phyloP scores from a whole-genome alignment of 1,140 invertebrate genomes.

The Papilio polytes region DNA sequence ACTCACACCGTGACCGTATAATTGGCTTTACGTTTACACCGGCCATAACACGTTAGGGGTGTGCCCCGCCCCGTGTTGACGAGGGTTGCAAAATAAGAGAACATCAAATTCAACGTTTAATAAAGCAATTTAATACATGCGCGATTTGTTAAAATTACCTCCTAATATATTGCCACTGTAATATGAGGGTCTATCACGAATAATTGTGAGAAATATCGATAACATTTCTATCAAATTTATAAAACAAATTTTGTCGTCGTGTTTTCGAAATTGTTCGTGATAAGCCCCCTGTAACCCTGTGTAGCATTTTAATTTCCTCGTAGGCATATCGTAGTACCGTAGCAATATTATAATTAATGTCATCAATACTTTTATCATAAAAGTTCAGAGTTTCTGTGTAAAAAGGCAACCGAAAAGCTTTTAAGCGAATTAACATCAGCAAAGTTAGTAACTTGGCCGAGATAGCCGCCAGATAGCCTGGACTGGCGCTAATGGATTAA shows the following conservation, averaged over 20 bases:
- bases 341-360: neutral
- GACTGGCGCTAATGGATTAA: conserved; percentile 16
- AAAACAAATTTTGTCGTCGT: too few relatives aligned
- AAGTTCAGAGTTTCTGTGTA: neutral
- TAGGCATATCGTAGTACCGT: neutral
- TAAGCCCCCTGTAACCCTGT: neutral
- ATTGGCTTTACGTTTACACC: conserved; percentile 8
- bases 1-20: neutral
- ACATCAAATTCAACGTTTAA: neutral
- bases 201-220: too few relatives aligned
- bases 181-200: too few relatives aligned
- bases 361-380: too few relatives aligned
- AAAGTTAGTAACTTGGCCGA: neutral
- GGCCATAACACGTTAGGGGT: neutral
- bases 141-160: too few relatives aligned
- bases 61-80: neutral
- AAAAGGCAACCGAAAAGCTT: neutral
- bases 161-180: too few relatives aligned
- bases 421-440: conserved; percentile 10
- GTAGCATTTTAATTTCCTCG: neutral
- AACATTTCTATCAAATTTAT: too few relatives aligned
- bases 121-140: neutral
- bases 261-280: neutral
- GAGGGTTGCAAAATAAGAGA: neutral
- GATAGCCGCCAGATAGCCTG: neutral